A percentile compares a stretch with the other conserved stretches of the same genome.
phyloP scores from a whole-genome alignment of 2,113 vertebrate species.

The Urocynchramus pylzowi region DNA sequence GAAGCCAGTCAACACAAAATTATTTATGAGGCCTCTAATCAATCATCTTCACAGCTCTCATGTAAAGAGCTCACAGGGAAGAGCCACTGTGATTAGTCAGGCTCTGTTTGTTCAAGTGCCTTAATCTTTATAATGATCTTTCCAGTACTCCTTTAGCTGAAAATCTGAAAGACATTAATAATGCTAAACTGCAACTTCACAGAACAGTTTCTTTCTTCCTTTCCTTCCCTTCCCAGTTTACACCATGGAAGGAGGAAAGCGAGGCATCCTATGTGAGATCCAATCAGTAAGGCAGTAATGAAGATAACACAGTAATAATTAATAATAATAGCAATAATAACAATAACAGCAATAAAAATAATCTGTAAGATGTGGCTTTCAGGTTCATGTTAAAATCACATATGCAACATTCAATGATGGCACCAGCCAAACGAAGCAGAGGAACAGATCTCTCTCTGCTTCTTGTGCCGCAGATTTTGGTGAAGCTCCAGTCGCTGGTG shows the following conservation, averaged over 20 bases:
- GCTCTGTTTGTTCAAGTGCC: not conserved
- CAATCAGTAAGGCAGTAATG: not conserved
- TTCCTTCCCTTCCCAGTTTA: not conserved
- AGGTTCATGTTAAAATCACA: not conserved
- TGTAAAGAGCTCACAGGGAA: not conserved
- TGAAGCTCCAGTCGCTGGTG: not conserved
- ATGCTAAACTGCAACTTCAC: not conserved
- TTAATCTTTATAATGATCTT: not conserved
- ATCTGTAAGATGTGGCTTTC: not conserved
- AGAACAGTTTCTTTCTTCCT: not conserved
- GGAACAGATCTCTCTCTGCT: not conserved
- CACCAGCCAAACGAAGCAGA: not conserved
- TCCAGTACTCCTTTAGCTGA: not conserved
- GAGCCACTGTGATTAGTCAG: not conserved
- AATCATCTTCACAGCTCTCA: not conserved
- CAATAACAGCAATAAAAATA: not conserved
- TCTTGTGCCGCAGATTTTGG: rapidly evolving
- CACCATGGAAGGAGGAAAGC: rapidly evolving
- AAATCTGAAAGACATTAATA: not conserved
- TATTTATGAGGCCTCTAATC: not conserved
- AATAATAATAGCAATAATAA: rapidly evolving
- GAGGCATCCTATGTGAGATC: rapidly evolving
- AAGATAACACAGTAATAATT: not conserved
- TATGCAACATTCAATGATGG: rapidly evolving
- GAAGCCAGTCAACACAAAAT: not conserved